Conservation (phyloP, 2,113 vertebrate genomes). For the Ranitomeya variabilis region DNA sequence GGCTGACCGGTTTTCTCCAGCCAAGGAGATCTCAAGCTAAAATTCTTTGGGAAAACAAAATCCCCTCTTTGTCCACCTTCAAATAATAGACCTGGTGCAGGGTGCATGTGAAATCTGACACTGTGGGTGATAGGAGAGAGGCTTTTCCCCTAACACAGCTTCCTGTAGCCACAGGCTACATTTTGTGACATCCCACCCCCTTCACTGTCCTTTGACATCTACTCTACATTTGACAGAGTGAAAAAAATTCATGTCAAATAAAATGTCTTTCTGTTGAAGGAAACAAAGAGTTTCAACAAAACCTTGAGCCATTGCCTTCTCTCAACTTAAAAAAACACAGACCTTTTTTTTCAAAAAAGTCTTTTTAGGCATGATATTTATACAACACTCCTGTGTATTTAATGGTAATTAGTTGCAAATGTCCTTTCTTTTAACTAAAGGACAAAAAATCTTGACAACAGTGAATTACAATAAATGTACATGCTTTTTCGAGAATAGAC, state of each 20-base stretch:
- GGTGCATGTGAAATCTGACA: conserved; percentile 50
- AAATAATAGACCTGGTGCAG: conserved; percentile 25
- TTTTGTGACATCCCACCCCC: conserved; percentile 25
- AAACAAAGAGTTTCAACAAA: not conserved
- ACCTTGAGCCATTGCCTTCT: not conserved
- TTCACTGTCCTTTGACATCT: not conserved
- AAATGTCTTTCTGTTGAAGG: not conserved
- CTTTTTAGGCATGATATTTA: not conserved
- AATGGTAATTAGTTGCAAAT: not conserved
- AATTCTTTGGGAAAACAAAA: conserved; percentile 35
- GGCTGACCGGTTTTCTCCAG: conserved; percentile 21
- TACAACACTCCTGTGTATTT: not conserved
- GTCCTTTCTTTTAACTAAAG: not conserved
- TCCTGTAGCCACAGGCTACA: conserved; percentile 48
- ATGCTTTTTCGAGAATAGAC: not conserved
- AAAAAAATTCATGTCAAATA: conserved; percentile 5
- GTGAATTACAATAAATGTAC: not conserved
- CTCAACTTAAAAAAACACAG: not conserved
- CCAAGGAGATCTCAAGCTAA: conserved; percentile 4
- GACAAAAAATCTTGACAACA: not conserved
- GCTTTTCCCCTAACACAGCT: not conserved
- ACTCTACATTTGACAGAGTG: not conserved
- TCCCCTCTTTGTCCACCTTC: not conserved
- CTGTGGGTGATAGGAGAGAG: conserved; percentile 25
- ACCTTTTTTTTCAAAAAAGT: not conserved